Conservation (phyloP, 1,140 invertebrate species). For the Drosophila kohkoa region DNA sequence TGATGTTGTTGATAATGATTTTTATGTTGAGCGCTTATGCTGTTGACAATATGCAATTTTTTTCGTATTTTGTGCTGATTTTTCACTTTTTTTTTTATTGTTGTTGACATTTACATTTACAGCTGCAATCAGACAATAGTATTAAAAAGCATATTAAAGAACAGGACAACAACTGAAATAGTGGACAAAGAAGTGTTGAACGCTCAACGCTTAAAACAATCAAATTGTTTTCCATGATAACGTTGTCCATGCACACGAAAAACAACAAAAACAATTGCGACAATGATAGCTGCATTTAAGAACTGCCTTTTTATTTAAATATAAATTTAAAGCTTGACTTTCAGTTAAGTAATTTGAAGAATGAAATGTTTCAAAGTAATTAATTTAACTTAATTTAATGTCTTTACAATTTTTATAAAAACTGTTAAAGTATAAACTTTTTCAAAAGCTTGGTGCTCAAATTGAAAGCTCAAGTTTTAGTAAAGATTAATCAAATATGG, state of each 20-base stretch:
- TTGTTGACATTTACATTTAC: conserved; percentile 54
- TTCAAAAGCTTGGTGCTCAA: no score
- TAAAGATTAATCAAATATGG: no score
- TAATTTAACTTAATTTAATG: no score
- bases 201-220: conserved; percentile 71
- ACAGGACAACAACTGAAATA: background rate
- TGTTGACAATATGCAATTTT: conserved; percentile 63
- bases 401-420: no score
- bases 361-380: no score
- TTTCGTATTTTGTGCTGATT: conserved; percentile 15
- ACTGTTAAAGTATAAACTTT: no score
- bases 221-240: conserved; percentile 52
- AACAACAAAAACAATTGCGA: conserved; percentile 10
- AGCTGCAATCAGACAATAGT: conserved; percentile 57
- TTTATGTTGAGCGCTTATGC: conserved; percentile 36
- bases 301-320: conserved; percentile 31
- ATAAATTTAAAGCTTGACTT: background rate
- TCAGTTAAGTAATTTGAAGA: no score
- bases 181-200: conserved; percentile 46
- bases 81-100: conserved; percentile 33
- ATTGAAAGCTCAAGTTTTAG: no score
- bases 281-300: conserved; percentile 39
- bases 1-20: conserved; percentile 41
- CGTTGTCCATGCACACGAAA: conserved; percentile 8
- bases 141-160: conserved; percentile 15